phyloP scores from a whole-genome alignment of 2,888 invertebrate genomes.

The Rhopalosiphum nymphaeae region DNA sequence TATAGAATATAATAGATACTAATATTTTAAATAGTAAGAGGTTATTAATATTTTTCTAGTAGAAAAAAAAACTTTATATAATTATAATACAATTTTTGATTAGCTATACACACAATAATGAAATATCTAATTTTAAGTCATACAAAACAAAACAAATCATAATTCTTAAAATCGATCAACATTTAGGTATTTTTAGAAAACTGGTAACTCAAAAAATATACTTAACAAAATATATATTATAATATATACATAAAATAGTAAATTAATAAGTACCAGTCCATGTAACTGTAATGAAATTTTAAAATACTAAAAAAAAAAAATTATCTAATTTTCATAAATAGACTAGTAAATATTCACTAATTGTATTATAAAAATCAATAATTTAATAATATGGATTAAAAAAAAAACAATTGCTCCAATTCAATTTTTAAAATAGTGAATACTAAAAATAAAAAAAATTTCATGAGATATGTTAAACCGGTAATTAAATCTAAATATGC shows the following conservation, averaged over 20 bases:
- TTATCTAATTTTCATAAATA: neutral
- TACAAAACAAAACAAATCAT: constrained; percentile 1
- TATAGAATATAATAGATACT: neutral
- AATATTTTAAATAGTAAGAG: neutral
- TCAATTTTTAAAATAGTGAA: neutral
- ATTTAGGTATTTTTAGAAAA: constrained; percentile 32
- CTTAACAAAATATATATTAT: neutral
- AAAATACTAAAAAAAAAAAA: neutral
- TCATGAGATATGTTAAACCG: neutral
- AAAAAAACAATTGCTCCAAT: neutral
- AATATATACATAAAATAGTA: neutral
- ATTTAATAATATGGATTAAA: neutral
- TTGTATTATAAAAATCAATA: neutral
- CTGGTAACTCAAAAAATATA: constrained; percentile 20
- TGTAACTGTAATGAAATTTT: neutral
- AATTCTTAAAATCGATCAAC: neutral
- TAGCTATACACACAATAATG: neutral
- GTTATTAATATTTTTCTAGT: neutral
- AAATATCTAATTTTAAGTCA: neutral
- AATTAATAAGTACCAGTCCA: constrained; percentile 14
- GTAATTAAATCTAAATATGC: neutral
- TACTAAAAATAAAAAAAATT: neutral
- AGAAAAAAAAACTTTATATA: neutral
- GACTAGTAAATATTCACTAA: constrained; percentile 6
- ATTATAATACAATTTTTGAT: neutral